phyloP scores from a whole-genome alignment of 2,888 invertebrate genomes.

The Elgonia sp. region DNA sequence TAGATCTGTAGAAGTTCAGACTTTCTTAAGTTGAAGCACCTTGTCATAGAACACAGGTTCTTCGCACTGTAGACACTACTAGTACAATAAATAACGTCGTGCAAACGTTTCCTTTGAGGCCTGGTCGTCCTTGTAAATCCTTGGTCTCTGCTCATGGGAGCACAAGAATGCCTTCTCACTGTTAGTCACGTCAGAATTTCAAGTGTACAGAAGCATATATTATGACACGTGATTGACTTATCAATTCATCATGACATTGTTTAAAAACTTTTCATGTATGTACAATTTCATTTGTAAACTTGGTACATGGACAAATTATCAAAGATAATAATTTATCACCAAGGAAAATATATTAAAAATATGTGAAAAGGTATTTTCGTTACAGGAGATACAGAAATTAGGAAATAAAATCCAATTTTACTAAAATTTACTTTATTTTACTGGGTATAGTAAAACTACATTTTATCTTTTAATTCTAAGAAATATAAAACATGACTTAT shows the following conservation, averaged over 20 bases:
- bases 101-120: slow-evolving; percentile 52
- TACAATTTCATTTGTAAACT: slow-evolving; percentile 16
- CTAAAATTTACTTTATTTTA: no score
- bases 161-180: slow-evolving; percentile 6
- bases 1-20: background rate
- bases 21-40: slow-evolving; percentile 47
- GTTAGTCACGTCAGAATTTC: slow-evolving; percentile 46
- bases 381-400: no score
- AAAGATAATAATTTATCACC: no score
- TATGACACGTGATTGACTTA: background rate
- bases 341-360: no score
- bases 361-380: no score
- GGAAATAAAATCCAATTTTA: no score
- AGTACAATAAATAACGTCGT: slow-evolving; percentile 56
- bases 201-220: slow-evolving; percentile 7
- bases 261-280: slow-evolving; percentile 43
- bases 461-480: no score
- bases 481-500: no score
- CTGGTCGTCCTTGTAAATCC: slow-evolving; percentile 45
- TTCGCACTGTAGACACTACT: no score
- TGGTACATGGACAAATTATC: no score
- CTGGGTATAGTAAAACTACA: no score
- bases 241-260: slow-evolving; percentile 24
- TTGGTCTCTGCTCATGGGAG: slow-evolving; percentile 17
- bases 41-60: slow-evolving; percentile 33